Evolutionary conservation across 2,797 vertebrate species (phyloP).

Genomic region (Cheirogaleus major): DNA sequence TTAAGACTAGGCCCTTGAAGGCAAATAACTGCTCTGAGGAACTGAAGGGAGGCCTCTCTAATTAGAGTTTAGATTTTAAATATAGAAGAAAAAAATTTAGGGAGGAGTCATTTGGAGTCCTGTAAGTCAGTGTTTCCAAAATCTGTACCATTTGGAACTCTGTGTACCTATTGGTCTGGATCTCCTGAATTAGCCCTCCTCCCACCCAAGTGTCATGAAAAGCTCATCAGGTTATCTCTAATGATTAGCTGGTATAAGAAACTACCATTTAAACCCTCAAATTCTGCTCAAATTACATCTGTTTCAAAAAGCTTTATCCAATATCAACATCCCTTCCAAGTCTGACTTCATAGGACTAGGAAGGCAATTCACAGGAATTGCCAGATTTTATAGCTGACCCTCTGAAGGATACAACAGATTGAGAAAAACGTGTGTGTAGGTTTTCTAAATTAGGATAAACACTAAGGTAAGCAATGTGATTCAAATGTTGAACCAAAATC

Average conservation of each 20-base stretch:
- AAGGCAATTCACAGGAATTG: background rate
- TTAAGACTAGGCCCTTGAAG: background rate
- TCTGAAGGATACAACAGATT: background rate
- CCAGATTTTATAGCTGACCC: background rate
- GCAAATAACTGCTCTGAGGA: background rate
- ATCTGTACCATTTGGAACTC: background rate
- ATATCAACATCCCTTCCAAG: background rate
- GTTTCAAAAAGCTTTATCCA: background rate
- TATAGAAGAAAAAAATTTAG: background rate
- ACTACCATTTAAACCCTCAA: background rate
- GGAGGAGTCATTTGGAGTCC: background rate
- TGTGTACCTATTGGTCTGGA: background rate
- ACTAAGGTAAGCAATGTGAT: background rate
- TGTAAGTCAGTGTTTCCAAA: background rate
- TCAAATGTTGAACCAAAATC: constrained; percentile 22
- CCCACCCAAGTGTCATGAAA: background rate
- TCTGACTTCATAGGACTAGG: background rate
- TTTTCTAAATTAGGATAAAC: background rate
- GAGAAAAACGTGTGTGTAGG: background rate
- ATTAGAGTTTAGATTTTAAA: background rate
- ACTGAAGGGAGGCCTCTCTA: background rate
- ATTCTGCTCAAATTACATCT: background rate
- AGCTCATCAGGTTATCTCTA: background rate
- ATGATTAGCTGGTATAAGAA: background rate
- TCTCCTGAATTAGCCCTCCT: background rate